Evolutionary conservation across 2,888 invertebrate genomes (phyloP).

Genomic region (Morinoia aosen): DNA sequence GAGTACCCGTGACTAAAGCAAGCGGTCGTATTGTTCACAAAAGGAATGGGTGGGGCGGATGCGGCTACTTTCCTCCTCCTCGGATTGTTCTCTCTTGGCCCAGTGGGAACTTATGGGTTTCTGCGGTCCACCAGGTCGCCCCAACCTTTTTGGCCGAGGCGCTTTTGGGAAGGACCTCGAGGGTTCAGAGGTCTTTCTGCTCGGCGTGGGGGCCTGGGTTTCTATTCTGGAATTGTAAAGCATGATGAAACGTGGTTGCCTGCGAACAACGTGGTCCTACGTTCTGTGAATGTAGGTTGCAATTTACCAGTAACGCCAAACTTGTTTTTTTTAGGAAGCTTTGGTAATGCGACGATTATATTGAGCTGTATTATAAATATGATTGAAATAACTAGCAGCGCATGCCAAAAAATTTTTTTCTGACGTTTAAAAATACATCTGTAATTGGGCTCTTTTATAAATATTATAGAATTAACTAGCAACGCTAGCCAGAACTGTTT

Average conservation of each 20-base stretch:
- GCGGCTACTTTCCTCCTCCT: neutral
- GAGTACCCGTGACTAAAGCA: neutral
- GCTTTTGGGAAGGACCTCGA: slow-evolving; percentile 9
- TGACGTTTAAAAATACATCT: no score
- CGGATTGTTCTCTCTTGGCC: slow-evolving; percentile 23
- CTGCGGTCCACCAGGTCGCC: neutral
- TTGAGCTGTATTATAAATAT: no score
- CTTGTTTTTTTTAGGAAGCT: no score
- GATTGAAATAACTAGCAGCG: no score
- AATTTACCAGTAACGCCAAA: no score
- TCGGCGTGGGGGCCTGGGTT: neutral
- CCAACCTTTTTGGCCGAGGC: neutral
- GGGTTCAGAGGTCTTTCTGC: slow-evolving; percentile 12
- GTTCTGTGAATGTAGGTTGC: neutral
- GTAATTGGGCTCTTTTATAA: no score
- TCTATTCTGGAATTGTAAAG: neutral
- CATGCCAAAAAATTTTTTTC: no score
- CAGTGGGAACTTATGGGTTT: neutral
- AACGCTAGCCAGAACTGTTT: no score
- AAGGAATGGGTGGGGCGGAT: slow-evolving; percentile 20
- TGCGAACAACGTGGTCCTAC: neutral
- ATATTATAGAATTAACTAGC: no score
- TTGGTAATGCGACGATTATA: no score
- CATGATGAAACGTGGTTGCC: neutral
- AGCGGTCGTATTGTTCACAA: neutral